phyloP scores from a whole-genome alignment of 2,113 vertebrate species.

The Pituophis catenifer region DNA sequence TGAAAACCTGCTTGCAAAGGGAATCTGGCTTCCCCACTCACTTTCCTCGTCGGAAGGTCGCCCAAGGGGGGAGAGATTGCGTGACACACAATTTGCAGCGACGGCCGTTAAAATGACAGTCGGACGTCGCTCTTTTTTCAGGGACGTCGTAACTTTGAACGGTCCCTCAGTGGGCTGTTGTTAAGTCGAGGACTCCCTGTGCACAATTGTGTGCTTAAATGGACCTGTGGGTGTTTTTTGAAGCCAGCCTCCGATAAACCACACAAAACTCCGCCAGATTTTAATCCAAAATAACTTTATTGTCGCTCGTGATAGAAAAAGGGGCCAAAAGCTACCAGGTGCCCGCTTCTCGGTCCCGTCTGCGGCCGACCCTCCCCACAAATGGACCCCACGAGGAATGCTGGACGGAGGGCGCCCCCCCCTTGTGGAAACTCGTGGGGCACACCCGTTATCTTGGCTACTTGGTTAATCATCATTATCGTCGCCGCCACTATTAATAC shows the following conservation, averaged over 20 bases:
- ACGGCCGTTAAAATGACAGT: too few species aligned
- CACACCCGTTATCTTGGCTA: slow-evolving; percentile 25
- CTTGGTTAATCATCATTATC: slow-evolving; percentile 8
- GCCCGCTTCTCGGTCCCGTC: slow-evolving; percentile 23
- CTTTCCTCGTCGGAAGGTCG: too few species aligned
- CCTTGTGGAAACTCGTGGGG: not conserved
- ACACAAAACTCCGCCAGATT: slow-evolving; percentile 41
- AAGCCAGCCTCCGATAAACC: not conserved
- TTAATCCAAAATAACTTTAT: slow-evolving; percentile 94
- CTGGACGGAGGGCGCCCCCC: not conserved
- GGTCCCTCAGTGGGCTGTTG: too few species aligned
- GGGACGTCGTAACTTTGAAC: too few species aligned
- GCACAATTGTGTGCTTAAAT: not conserved
- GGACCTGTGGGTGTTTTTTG: too few species aligned
- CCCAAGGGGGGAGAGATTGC: too few species aligned
- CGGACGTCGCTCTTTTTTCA: too few species aligned
- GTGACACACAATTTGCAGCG: too few species aligned
- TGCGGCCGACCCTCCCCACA: slow-evolving; percentile 34
- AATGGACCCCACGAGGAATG: slow-evolving; percentile 19
- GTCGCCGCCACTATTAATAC: not conserved
- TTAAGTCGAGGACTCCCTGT: too few species aligned
- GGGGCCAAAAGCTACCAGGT: not conserved
- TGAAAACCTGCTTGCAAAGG: too few species aligned
- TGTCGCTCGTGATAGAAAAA: slow-evolving; percentile 78
- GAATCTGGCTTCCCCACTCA: too few species aligned